Base-by-base conservation (phyloP, 64 coral and sea anemone species). In the Montipora cactus region DNA sequence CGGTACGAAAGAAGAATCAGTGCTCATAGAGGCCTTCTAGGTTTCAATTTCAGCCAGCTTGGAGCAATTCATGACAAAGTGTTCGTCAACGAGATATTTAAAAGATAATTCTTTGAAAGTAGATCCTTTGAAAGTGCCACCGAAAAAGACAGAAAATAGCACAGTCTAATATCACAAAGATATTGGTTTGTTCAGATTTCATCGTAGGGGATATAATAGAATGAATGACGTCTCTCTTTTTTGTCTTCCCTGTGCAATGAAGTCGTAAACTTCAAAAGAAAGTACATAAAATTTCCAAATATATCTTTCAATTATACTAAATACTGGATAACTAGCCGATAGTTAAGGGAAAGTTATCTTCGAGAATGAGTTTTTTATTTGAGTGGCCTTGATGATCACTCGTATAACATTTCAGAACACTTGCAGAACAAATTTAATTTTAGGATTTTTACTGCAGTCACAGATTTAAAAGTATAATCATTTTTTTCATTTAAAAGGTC, bases 101-200 rank as follows among this genome's bases (percentile, higher is more conserved):
- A 44, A 76, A 14, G 11, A 14, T 12, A 76, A 46, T 83, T 83
- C 48, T 67, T 62, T 9, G 67, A 66, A 46, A 67, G 12, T 66
- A 18, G 58, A 37, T 81, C 47, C 59, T 59, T 12, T 62, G 22
- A 84, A 25, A 67, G 25, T 84, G 15, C 18, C 20, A 68, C 5
- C 18, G 13, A 84, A 66, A 67, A n/a, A 84, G 59, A 46, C 66
- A 68, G 22, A 67, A 44, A 23, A 14, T 46, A 84, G 47, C 48
- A 84, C 81, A 37, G 28, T 84, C 16, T 47, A 84, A 84, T 84
- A 84, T 66, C 81, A 49, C 20, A 3, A 7, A 15, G 59, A 67
- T 84, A 84, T 67, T 37, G 25, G 28, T 84, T 8, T 8, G 19
- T 68, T 47, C 7, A 62, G 23, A 22, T 83, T 9, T 7, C 61